phyloP scores from a whole-genome alignment of 2,113 vertebrate genomes.

The Oncorhynchus gorbuscha region DNA sequence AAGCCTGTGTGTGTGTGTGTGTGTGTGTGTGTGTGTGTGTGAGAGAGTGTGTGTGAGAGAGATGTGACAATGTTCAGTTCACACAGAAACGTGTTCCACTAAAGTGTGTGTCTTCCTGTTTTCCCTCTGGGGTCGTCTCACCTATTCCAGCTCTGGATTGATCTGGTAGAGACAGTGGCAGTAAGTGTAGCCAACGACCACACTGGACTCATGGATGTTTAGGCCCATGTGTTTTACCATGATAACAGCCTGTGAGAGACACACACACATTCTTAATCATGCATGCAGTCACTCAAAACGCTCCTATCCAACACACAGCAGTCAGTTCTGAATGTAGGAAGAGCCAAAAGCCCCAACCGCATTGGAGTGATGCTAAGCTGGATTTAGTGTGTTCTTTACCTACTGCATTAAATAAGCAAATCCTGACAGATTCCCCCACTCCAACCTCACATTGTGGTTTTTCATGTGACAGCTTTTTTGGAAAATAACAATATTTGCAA shows the following conservation, averaged over 20 bases:
- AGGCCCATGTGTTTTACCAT: background rate
- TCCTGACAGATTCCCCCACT: slow-evolving; percentile 3
- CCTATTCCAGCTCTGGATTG: background rate
- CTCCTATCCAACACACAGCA: too few relatives aligned
- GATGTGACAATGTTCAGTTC: too few relatives aligned
- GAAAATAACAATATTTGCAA: too few relatives aligned
- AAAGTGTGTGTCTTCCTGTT: background rate
- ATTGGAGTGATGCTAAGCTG: slow-evolving; percentile 20
- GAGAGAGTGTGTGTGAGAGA: too few relatives aligned
- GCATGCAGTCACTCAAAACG: background rate
- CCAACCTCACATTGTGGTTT: background rate
- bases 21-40: too few relatives aligned
- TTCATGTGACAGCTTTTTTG: too few relatives aligned
- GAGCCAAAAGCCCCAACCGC: slow-evolving; percentile 6
- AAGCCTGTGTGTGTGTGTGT: too few relatives aligned
- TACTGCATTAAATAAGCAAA: slow-evolving; percentile 14
- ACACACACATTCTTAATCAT: slow-evolving; percentile 8
- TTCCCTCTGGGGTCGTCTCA: background rate
- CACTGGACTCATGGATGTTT: background rate
- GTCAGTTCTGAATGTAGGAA: background rate
- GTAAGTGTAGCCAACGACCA: background rate
- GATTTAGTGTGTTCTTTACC: slow-evolving; percentile 28
- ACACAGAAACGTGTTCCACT: too few relatives aligned
- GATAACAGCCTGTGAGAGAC: slow-evolving; percentile 7
- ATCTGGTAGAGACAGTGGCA: background rate